Conservation (phyloP, 1,140 invertebrate species). For the Odontomachus brunneus region DNA sequence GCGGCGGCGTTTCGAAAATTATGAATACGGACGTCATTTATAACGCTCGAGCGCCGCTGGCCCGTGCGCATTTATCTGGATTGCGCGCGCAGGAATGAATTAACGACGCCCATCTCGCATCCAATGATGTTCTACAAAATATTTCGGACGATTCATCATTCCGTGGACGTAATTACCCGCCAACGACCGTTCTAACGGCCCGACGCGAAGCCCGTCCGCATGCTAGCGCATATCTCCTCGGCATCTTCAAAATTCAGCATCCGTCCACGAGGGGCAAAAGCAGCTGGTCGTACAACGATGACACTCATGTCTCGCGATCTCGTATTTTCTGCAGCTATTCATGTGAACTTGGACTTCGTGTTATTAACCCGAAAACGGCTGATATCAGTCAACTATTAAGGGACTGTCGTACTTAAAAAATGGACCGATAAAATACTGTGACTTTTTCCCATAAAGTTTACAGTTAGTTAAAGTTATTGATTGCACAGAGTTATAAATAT, state of each 20-base stretch:
- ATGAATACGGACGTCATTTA: conserved; percentile 78
- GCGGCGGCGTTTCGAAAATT: conserved; percentile 75
- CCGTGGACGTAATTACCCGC: conserved; percentile 66
- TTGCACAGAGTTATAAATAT: too few relatives aligned
- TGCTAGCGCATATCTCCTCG: not conserved
- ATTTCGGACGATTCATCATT: conserved; percentile 78
- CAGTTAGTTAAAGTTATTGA: too few relatives aligned
- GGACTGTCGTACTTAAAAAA: too few relatives aligned
- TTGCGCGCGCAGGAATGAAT: conserved; percentile 72
- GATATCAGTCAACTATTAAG: too few relatives aligned
- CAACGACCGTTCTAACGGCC: conserved; percentile 23
- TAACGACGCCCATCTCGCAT: conserved; percentile 73
- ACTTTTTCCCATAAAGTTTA: too few relatives aligned
- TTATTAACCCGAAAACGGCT: not conserved
- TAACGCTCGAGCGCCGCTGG: conserved; percentile 68
- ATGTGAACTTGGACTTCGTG: not conserved
- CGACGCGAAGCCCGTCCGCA: not conserved
- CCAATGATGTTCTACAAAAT: conserved; percentile 76
- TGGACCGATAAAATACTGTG: too few relatives aligned
- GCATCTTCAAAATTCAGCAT: conserved; percentile 17
- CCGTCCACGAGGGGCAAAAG: not conserved
- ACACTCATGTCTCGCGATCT: not conserved
- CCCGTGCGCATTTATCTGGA: conserved; percentile 75
- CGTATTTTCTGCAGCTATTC: not conserved
- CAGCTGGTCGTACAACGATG: not conserved